Base-by-base conservation (phyloP, 1,140 invertebrate species). In the Drosophila tani region DNA sequence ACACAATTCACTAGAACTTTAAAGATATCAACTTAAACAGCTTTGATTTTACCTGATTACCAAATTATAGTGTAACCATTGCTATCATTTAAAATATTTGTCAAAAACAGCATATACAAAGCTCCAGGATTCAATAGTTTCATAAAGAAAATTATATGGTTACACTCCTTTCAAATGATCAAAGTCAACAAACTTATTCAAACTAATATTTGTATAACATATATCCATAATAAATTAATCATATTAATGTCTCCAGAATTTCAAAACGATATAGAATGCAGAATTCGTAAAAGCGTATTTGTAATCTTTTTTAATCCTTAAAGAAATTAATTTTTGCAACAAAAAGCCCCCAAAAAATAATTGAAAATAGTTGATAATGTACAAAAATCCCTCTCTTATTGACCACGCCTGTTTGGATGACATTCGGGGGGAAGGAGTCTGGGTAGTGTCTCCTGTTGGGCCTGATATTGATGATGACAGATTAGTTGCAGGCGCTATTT, bases 391-490 rank as follows among this genome's bases (percentile, higher is more conserved):
- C 35, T 56, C 21, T 12, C 3, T 8, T 11, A 56, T n/a, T 24
- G 57, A 17, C 56, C 57, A 32, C 63, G 29, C 19, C 27, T 66
- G 27, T 62, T 45, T 11, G 40, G 15, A 3, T 27, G 17, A 35
- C 8, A 6, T 66, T 17, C 8, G 12, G 11, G 21, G 21, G 6
- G 11, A 35, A 35, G n/a, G 21, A n/a, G 43, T 15, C 29, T 24
- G 55, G 24, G 11, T 45, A 49, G 63, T 46, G 38, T 55, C 35
- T 55, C 53, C 53, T 55, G 53, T 40, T 41, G 29, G 38, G 38
- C 40, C 35, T 50, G 9, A 38, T 49, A 40, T 65, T 75, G 82
- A 85, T 68, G 79, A 82, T 85, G 82, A 85, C 79, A 85, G 82
- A 79, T 85, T 86, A 65, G 74, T 40, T 43, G 65, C 67, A 75